These are phyloP conservation scores for Eueides isabella DNA, from an alignment of 1,140 invertebrate genomes.

Conservation along the genomic window DNA sequence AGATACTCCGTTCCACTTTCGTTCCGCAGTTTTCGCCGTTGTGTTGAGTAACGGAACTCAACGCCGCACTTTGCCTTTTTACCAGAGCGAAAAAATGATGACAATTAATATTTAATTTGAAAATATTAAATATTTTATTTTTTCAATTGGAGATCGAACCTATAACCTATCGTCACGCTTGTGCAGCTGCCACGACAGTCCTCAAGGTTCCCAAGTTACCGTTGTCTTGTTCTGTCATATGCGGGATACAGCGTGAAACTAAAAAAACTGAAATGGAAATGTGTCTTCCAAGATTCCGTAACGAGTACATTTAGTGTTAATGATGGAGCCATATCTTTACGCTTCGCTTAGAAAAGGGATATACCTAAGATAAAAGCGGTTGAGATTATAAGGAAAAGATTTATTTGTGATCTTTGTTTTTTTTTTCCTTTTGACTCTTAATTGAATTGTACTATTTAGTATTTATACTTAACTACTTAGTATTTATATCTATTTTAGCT, in stretches of 20 bases:
- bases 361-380: neutral
- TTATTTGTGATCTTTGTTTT: neutral
- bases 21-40: neutral
- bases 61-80: too few relatives aligned
- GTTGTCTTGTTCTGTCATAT: too few relatives aligned
- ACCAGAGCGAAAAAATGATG: neutral
- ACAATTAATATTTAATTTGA: too few relatives aligned
- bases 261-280: constrained; percentile 14
- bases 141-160: neutral
- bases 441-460: neutral
- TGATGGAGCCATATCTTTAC: constrained; percentile 23
- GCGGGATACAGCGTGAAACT: too few relatives aligned
- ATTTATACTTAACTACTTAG: too few relatives aligned
- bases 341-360: constrained; percentile 12
- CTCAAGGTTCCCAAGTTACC: too few relatives aligned
- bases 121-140: neutral
- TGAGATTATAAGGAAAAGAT: neutral
- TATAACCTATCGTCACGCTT: neutral
- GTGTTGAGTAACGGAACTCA: too few relatives aligned
- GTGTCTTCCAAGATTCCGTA: constrained; percentile 7
- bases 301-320: constrained; percentile 23
- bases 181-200: too few relatives aligned
- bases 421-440: neutral
- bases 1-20: neutral
- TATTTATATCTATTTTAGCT: too few relatives aligned